Conservation (phyloP, 2,113 vertebrate species). For the Macrotus californicus region DNA sequence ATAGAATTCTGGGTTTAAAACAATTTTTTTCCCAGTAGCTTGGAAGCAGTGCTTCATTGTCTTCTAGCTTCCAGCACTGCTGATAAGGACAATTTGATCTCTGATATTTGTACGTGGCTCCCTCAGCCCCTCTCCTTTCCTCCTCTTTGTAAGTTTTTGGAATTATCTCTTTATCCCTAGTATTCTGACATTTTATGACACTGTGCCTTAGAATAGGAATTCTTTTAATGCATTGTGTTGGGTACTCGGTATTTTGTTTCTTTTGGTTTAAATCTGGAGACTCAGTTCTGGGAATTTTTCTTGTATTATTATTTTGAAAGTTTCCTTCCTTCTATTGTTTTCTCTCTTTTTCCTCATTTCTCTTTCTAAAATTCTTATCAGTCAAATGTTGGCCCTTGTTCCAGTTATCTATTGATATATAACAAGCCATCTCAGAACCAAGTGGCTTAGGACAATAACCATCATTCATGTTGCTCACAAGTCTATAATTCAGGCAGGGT, state of each 20-base stretch:
- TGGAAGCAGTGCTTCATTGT: background rate
- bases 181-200: background rate
- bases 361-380: conserved; percentile 53
- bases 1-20: background rate
- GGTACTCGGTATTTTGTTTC: background rate
- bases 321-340: conserved; percentile 53
- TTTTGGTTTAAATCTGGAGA: conserved; percentile 44
- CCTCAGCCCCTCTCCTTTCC: background rate
- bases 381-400: background rate
- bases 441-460: background rate
- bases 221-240: background rate
- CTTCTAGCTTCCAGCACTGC: background rate
- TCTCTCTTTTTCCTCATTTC: background rate
- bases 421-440: background rate
- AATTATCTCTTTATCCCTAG: background rate
- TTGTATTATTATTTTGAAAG: conserved; percentile 31
- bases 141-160: background rate
- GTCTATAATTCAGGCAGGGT: background rate
- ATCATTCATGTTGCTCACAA: background rate
- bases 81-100: background rate
- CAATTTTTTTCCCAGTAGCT: background rate
- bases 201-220: background rate
- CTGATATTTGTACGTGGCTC: background rate
- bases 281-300: conserved; percentile 34
- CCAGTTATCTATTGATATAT: background rate